Conservation (phyloP, 1,140 invertebrate genomes). For the Zophobas atratus region DNA sequence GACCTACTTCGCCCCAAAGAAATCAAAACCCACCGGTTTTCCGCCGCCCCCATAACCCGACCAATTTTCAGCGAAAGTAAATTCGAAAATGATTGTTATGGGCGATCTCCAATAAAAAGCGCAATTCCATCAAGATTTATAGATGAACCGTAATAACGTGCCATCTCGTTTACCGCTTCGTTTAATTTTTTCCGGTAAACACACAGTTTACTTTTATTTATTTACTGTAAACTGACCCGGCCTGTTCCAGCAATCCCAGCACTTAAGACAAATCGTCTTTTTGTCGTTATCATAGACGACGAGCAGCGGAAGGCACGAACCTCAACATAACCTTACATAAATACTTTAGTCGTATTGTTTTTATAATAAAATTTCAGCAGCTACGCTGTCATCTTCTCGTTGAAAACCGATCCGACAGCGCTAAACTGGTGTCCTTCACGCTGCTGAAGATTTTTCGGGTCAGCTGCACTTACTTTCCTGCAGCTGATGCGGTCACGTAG, state of each 20-base stretch:
- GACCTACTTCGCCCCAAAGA: constrained; percentile 22
- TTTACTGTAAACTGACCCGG: constrained; percentile 30
- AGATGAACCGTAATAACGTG: constrained; percentile 29
- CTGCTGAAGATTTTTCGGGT: constrained; percentile 23
- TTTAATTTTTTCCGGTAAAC: constrained; percentile 20
- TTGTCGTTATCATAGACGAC: background rate
- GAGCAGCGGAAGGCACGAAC: background rate
- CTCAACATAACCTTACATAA: too few relatives aligned
- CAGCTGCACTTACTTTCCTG: constrained; percentile 49
- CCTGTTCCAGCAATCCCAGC: constrained; percentile 6
- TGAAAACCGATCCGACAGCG: background rate
- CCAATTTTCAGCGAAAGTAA: constrained; percentile 31
- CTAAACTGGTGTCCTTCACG: constrained; percentile 36
- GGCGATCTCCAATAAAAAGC: constrained; percentile 18
- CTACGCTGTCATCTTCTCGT: background rate
- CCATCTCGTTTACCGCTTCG: constrained; percentile 17
- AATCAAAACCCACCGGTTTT: constrained; percentile 4
- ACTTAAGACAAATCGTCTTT: background rate
- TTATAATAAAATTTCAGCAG: too few relatives aligned
- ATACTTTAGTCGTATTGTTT: too few relatives aligned
- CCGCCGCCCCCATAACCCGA: background rate
- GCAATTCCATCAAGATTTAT: constrained; percentile 9
- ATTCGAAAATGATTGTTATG: background rate
- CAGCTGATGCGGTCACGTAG: constrained; percentile 49
- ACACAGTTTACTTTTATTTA: constrained; percentile 35